phyloP scores from a whole-genome alignment of 2,113 vertebrate species.

The Illadopsis cleaveri region DNA sequence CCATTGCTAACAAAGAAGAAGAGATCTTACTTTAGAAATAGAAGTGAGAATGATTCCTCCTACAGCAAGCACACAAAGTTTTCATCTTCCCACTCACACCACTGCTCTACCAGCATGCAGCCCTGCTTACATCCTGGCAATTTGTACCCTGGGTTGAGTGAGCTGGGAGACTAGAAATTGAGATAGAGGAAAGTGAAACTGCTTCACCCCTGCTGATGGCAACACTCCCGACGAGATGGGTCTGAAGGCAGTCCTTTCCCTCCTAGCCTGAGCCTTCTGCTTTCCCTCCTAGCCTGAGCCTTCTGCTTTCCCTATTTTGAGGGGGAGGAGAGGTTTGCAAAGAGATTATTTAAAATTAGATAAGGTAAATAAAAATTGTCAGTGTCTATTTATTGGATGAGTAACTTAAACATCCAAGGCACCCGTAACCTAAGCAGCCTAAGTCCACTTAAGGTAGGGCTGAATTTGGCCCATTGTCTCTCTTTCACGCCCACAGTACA shows the following conservation, averaged over 20 bases:
- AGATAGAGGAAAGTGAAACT: not conserved
- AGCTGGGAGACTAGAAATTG: not conserved
- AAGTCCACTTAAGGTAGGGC: not conserved
- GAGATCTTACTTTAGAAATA: conserved; percentile 57
- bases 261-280: not conserved
- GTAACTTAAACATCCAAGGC: not conserved
- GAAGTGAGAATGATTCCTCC: conserved; percentile 66
- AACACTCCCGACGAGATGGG: rapidly evolving
- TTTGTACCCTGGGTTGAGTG: not conserved
- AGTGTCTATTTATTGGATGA: not conserved
- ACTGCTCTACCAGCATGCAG: conserved; percentile 24
- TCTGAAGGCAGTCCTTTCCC: not conserved
- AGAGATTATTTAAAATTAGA: not conserved
- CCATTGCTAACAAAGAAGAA: conserved; percentile 47
- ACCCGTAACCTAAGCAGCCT: not conserved
- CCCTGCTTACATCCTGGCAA: not conserved
- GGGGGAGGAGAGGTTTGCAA: not conserved
- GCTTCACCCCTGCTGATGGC: not conserved
- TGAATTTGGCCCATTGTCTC: conserved; percentile 1
- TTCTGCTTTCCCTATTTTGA: not conserved
- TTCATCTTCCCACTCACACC: conserved; percentile 56
- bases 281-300: not conserved
- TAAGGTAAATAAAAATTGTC: not conserved
- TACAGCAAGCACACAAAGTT: conserved; percentile 50
- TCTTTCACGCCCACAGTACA: not conserved